phyloP scores from a whole-genome alignment of 1,140 invertebrate species.

The Papilio aristodemus region DNA sequence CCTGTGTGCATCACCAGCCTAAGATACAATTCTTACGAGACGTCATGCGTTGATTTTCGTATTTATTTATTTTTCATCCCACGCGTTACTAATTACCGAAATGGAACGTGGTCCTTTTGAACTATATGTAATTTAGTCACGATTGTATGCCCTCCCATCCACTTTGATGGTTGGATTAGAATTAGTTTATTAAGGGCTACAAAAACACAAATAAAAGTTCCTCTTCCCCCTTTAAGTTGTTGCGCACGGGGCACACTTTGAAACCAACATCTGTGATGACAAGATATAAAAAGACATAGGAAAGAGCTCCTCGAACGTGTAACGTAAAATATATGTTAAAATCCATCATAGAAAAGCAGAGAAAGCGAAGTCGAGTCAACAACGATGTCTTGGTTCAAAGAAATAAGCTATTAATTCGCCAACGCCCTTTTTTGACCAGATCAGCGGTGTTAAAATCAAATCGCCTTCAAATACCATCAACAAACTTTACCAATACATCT shows the following conservation, averaged over 20 bases:
- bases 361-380: too few relatives aligned
- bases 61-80: constrained; percentile 7
- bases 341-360: too few relatives aligned
- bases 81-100: constrained; percentile 14
- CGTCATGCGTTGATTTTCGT: constrained; percentile 24
- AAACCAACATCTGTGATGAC: background rate
- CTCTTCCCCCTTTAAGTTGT: background rate
- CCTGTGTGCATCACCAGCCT: constrained; percentile 41
- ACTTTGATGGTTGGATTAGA: background rate
- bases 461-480: too few relatives aligned
- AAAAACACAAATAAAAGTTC: background rate
- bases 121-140: constrained; percentile 17
- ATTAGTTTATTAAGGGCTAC: background rate
- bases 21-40: constrained; percentile 31
- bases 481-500: too few relatives aligned
- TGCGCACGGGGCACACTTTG: background rate
- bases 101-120: background rate
- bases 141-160: constrained; percentile 5
- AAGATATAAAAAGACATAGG: background rate
- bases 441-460: too few relatives aligned
- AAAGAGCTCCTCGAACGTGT: too few relatives aligned
- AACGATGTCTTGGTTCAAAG: too few relatives aligned
- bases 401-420: too few relatives aligned
- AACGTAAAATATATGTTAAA: too few relatives aligned
- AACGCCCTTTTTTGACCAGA: too few relatives aligned